Conservation (phyloP, 2,113 vertebrate genomes). For the Thymallus thymallus region DNA sequence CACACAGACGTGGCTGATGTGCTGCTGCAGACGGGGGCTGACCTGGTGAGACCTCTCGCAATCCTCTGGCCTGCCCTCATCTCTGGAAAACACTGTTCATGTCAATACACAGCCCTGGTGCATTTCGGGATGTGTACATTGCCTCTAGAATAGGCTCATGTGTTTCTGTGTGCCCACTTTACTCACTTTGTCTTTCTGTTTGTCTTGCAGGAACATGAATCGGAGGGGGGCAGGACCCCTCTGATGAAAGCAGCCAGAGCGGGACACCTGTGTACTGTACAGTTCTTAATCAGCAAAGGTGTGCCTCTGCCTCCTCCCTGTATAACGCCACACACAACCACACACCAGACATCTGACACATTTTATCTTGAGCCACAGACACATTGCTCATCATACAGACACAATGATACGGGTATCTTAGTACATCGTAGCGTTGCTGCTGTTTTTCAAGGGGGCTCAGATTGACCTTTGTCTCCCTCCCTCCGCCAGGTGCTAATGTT, state of each 20-base stretch:
- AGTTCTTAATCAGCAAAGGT: slow-evolving; percentile 92
- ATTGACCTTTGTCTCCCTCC: not conserved
- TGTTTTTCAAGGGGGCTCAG: not conserved
- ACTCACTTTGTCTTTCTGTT: not conserved
- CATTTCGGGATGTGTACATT: not conserved
- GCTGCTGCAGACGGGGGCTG: slow-evolving; percentile 85
- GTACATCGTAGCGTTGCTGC: not conserved
- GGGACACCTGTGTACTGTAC: slow-evolving; percentile 87
- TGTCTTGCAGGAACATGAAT: slow-evolving; percentile 81
- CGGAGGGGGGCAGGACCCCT: slow-evolving; percentile 87
- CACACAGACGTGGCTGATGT: slow-evolving; percentile 89
- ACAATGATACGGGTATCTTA: not conserved
- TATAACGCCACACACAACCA: not conserved
- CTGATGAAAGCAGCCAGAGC: slow-evolving; percentile 90
- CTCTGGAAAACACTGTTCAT: too few species aligned
- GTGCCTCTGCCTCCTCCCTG: slow-evolving; percentile 16
- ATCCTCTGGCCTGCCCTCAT: not conserved
- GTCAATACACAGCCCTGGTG: not conserved
- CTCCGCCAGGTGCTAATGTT: slow-evolving; percentile 81
- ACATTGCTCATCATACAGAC: not conserved
- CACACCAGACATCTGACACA: not conserved
- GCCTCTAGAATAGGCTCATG: not conserved
- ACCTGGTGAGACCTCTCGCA: slow-evolving; percentile 77
- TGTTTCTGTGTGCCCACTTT: not conserved
- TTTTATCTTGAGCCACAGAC: too few species aligned